These are phyloP conservation scores for Dicrurus megarhynchus DNA, from an alignment of 2,113 vertebrate genomes.

Conservation along the genomic window DNA sequence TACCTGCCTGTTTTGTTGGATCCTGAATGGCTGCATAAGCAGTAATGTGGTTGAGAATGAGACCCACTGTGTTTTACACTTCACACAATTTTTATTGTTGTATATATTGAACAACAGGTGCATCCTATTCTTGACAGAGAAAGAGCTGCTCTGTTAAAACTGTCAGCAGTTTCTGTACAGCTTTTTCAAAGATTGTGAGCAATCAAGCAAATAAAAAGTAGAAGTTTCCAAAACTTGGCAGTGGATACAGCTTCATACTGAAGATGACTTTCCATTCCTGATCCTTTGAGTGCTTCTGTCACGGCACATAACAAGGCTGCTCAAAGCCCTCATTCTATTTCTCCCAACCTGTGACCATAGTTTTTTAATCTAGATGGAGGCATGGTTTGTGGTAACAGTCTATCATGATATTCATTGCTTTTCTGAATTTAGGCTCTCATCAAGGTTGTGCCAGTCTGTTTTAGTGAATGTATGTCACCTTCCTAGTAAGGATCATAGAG, in stretches of 20 bases:
- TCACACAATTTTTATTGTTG: background rate
- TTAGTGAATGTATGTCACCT: background rate
- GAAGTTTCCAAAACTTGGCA: background rate
- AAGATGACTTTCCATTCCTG: background rate
- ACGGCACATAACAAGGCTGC: background rate
- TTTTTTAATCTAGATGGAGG: background rate
- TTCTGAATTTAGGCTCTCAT: background rate
- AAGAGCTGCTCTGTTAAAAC: background rate
- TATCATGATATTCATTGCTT: background rate
- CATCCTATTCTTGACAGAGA: background rate
- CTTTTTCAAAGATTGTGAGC: background rate
- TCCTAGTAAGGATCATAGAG: background rate
- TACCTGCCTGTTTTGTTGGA: accelerated
- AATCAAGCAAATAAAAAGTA: background rate
- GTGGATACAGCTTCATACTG: background rate
- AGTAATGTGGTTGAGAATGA: background rate
- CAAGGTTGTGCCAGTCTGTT: background rate
- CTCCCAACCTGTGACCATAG: background rate
- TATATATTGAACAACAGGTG: background rate
- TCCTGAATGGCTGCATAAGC: background rate
- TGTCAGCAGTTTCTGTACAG: background rate
- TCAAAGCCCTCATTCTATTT: background rate
- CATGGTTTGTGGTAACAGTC: background rate
- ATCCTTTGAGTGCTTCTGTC: background rate
- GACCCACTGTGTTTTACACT: background rate